phyloP scores from a whole-genome alignment of 2,888 invertebrate genomes.

The Subacronicta megacephala region DNA sequence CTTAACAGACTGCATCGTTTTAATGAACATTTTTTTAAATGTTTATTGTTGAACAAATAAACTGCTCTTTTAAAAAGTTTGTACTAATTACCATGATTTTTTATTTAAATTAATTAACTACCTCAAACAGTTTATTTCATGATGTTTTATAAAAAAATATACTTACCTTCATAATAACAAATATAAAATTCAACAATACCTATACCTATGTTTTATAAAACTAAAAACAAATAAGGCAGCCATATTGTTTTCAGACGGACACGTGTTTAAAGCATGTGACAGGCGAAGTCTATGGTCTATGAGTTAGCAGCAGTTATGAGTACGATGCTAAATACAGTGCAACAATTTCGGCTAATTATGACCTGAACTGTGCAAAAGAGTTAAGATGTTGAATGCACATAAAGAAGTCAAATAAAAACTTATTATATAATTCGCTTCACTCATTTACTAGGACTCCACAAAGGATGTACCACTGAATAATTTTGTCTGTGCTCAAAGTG shows the following conservation, averaged over 20 bases:
- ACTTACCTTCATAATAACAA: constrained; percentile 1
- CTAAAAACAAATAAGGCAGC: constrained; percentile 12
- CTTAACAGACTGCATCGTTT: not conserved
- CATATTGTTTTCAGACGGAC: constrained; percentile 26
- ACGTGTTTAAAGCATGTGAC: constrained; percentile 11
- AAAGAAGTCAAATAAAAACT: constrained; percentile 4
- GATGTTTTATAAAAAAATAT: too few species aligned
- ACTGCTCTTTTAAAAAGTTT: too few species aligned
- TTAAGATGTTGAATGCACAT: not conserved
- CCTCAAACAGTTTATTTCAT: too few species aligned
- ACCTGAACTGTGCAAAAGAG: not conserved
- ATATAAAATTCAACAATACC: not conserved
- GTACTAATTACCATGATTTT: too few species aligned
- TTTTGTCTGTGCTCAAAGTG: constrained; percentile 15
- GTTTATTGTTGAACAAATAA: too few species aligned
- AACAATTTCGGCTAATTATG: not conserved
- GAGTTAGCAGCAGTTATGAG: not conserved
- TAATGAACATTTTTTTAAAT: too few species aligned
- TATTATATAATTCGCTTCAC: not conserved
- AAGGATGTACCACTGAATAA: constrained; percentile 21
- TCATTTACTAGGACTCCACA: not conserved
- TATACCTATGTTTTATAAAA: not conserved
- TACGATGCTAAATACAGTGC: not conserved
- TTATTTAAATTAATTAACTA: too few species aligned
- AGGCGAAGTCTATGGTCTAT: not conserved